phyloP scores from a whole-genome alignment of 2,797 vertebrate species.

The Sebastiscus tertius region DNA sequence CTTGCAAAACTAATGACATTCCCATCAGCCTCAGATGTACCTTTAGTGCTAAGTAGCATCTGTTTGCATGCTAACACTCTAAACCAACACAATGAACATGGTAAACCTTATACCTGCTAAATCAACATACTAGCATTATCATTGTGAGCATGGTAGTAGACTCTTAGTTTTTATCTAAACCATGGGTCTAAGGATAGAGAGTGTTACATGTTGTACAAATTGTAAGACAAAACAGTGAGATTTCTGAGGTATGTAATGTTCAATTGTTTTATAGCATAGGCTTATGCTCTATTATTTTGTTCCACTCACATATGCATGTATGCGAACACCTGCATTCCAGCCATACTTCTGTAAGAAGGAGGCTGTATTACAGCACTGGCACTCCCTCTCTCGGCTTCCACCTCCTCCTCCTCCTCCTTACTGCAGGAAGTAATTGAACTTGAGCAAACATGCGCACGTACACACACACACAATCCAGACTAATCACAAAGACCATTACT shows the following conservation, averaged over 20 bases:
- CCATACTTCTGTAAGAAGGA: conserved; percentile 69
- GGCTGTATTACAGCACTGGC: conserved; percentile 48
- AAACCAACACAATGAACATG: neutral
- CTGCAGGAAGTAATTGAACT: conserved; percentile 65
- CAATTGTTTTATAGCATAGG: neutral
- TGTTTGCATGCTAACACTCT: neutral
- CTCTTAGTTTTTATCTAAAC: neutral
- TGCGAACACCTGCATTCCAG: conserved; percentile 72
- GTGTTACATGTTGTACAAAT: neutral
- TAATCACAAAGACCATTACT: conserved; percentile 29
- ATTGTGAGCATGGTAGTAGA: neutral
- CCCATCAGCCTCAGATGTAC: neutral
- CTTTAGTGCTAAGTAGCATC: neutral
- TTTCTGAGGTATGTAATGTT: neutral
- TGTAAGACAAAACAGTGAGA: neutral
- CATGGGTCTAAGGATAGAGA: neutral
- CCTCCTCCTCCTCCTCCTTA: conserved; percentile 48
- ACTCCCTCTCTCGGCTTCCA: conserved; percentile 50
- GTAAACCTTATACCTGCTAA: neutral
- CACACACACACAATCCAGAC: neutral
- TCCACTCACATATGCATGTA: conserved; percentile 24
- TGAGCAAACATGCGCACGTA: conserved; percentile 41
- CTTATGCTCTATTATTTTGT: conserved; percentile 7
- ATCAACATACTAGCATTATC: neutral
- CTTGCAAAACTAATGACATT: neutral